Percentiles rank a stretch among this genome's conserved stretches.
Conservation (phyloP, 2,113 vertebrate genomes). For the Dromiciops gliroides region DNA sequence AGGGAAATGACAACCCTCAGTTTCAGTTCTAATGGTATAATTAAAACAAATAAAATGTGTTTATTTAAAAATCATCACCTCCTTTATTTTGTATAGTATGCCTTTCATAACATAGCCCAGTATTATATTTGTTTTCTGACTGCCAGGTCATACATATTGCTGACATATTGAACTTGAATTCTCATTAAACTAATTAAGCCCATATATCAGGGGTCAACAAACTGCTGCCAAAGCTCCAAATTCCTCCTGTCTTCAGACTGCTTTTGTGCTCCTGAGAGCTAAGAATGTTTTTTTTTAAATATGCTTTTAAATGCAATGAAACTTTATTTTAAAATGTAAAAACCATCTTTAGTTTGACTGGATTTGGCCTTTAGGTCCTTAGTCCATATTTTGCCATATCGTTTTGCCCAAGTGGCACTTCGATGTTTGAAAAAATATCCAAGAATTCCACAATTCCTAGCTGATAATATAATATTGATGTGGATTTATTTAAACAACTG, state of each 20-base stretch:
- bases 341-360: background rate
- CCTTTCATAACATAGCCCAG: background rate
- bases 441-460: background rate
- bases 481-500: background rate
- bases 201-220: background rate
- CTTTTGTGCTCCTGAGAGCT: background rate
- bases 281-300: background rate
- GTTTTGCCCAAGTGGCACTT: background rate
- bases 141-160: background rate
- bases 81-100: background rate
- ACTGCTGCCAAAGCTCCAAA: background rate
- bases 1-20: background rate
- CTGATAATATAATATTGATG: background rate
- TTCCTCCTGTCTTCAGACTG: background rate
- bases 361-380: background rate
- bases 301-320: background rate
- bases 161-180: background rate
- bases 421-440: background rate
- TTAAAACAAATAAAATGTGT: background rate
- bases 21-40: background rate
- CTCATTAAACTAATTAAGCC: background rate
- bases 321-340: background rate
- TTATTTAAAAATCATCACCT: background rate
- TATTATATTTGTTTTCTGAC: background rate
- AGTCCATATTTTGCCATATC: background rate